Evolutionary conservation across 2,797 vertebrate genomes (phyloP), one percentile per base, ranked within the genome.

Genomic region (Huso huso): DNA sequence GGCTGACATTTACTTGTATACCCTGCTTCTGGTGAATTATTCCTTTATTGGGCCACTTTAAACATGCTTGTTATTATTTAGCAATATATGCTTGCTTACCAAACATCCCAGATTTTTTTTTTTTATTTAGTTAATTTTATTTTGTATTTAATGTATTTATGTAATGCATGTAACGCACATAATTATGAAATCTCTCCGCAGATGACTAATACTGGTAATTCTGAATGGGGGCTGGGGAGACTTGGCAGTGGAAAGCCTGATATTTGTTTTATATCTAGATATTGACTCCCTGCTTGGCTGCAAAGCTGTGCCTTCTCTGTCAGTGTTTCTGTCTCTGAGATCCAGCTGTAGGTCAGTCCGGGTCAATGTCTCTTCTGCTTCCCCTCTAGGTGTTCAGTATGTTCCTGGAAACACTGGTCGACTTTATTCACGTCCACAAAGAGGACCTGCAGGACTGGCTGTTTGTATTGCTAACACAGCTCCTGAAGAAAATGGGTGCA

Each of bases 401-500:
- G 95, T 99, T 99, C 89, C 85, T 99, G 88, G 96, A 99, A 84
- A 99, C 96, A 0, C 84, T 99, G 67, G 94, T 99, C 49, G 96
- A 99, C 79, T 98, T 99, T 82, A 92, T 99, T 75, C 84, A 80
- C 72, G 93, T 99, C 66, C 95, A 99, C 75, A 98, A 94, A 80
- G 95, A 96, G 0, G 95, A 99, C 74, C 89, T 98, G 68, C 95
- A 95, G 75, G 95, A 99, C 79, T 99, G 96, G 96, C 74, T 99
- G 18, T 97, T 96, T 48, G 94, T 97, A 10, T 80, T 98, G 73
- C 87, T 98, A 73, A 99, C 95, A 0, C 96, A 98, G 76, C 85
- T 99, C 18, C 84, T 98, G 75, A 99, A 99, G 86, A 99, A 98
- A 88, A 99, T 96, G 95, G 96, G 96, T 64, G 95, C 95, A 0